A percentile compares a stretch with the other conserved stretches of the same genome.
phyloP scores from a whole-genome alignment of 2,888 invertebrate genomes.

The Agrotis puta region DNA sequence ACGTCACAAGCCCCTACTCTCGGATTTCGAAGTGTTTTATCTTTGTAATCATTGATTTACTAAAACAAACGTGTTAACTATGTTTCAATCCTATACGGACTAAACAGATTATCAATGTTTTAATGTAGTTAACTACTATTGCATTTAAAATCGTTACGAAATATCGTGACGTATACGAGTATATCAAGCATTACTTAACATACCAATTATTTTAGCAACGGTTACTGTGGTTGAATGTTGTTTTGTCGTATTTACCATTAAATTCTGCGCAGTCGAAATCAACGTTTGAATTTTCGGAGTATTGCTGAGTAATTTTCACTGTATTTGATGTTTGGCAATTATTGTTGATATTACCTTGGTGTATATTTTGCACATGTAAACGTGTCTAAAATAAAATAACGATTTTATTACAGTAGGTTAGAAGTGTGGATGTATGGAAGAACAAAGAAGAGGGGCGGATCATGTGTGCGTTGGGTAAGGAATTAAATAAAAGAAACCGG shows the following conservation, averaged over 20 bases:
- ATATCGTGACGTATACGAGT: neutral
- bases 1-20: too few species aligned
- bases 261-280: neutral
- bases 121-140: neutral
- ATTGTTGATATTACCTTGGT: neutral
- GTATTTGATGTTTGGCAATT: neutral
- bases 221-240: neutral
- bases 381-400: neutral
- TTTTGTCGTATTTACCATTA: constrained; percentile 7
- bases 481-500: too few species aligned
- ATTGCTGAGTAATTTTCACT: neutral
- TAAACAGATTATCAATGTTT: too few species aligned
- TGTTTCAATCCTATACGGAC: too few species aligned
- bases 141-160: neutral
- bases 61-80: too few species aligned
- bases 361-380: neutral
- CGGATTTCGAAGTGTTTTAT: too few species aligned
- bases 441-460: too few species aligned
- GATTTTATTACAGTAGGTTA: neutral
- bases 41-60: too few species aligned
- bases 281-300: neutral
- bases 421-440: too few species aligned
- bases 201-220: constrained; percentile 25
- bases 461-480: too few species aligned
- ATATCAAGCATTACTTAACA: neutral